Percentiles rank a stretch among this genome's conserved stretches.
phyloP scores from a whole-genome alignment of 2,797 vertebrate genomes.

The Cichlasoma orientale region DNA sequence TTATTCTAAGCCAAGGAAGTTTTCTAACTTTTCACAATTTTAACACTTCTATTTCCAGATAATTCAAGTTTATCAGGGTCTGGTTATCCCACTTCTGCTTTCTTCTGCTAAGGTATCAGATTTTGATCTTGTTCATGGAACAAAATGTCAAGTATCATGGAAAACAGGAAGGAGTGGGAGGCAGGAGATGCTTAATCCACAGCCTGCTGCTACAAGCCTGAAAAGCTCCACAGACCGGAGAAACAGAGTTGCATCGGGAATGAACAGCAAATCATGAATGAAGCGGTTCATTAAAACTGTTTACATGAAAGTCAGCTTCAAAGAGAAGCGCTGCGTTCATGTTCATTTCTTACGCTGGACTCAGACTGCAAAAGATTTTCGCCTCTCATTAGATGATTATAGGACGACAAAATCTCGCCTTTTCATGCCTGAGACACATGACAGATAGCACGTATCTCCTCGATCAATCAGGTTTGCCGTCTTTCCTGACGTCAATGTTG shows the following conservation, averaged over 20 bases:
- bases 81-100: too few species aligned
- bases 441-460: not conserved
- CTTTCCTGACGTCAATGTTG: not conserved
- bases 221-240: constrained; percentile 18
- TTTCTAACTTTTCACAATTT: not conserved
- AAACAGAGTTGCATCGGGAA: not conserved
- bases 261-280: not conserved
- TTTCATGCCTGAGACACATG: not conserved
- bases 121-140: constrained; percentile 24
- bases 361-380: not conserved
- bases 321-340: not conserved
- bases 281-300: not conserved
- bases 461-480: not conserved
- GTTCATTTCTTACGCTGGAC: accelerated
- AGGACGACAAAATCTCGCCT: not conserved
- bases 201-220: constrained; percentile 29
- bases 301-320: not conserved
- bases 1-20: not conserved
- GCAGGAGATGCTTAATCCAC: constrained; percentile 22
- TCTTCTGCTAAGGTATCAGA: constrained; percentile 10
- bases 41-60: not conserved
- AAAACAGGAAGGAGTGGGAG: constrained; percentile 25
- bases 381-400: not conserved
- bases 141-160: constrained; percentile 36
- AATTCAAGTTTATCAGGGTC: too few species aligned